These are phyloP conservation scores for Dynastes tityus DNA, from an alignment of 2,888 invertebrate genomes.

Conservation along the genomic window DNA sequence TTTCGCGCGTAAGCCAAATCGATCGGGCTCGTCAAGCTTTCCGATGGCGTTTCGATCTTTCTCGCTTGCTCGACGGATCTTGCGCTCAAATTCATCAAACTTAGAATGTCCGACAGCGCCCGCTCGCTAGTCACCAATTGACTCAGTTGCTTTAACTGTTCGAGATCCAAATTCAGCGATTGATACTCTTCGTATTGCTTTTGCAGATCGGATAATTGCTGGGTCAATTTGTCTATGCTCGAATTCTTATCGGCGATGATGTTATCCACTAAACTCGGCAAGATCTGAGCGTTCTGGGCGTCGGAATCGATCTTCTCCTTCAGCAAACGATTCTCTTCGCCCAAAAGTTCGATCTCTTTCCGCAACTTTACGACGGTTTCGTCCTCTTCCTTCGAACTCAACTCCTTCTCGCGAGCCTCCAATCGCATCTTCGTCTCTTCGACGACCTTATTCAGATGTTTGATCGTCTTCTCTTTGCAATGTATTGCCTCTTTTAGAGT, in stretches of 20 bases:
- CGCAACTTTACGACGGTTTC: constrained; percentile 72
- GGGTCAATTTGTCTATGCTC: constrained; percentile 77
- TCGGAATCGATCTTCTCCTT: constrained; percentile 71
- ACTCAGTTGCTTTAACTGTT: constrained; percentile 71
- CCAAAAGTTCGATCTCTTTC: constrained; percentile 70
- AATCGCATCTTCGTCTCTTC: constrained; percentile 76
- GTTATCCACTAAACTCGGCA: constrained; percentile 75
- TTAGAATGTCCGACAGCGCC: constrained; percentile 81
- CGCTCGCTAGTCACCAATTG: constrained; percentile 77
- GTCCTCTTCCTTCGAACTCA: constrained; percentile 66
- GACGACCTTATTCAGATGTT: constrained; percentile 75
- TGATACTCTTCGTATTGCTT: constrained; percentile 72
- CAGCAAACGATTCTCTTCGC: constrained; percentile 69
- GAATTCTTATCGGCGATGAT: constrained; percentile 81
- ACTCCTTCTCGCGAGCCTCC: constrained; percentile 73
- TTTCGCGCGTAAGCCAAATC: constrained; percentile 69
- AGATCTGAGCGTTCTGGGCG: constrained; percentile 68
- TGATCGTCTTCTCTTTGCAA: constrained; percentile 78
- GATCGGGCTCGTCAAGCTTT: constrained; percentile 55
- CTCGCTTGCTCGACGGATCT: constrained; percentile 71
- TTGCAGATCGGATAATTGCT: constrained; percentile 74
- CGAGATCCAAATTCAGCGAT: constrained; percentile 76
- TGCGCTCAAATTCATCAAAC: constrained; percentile 80
- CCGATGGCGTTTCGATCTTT: constrained; percentile 55
- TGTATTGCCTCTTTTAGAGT: constrained; percentile 77